A percentile compares a stretch with the other conserved stretches of the same genome.
Evolutionary conservation across 2,797 vertebrate species (phyloP).

Genomic region (Thunnus albacares): DNA sequence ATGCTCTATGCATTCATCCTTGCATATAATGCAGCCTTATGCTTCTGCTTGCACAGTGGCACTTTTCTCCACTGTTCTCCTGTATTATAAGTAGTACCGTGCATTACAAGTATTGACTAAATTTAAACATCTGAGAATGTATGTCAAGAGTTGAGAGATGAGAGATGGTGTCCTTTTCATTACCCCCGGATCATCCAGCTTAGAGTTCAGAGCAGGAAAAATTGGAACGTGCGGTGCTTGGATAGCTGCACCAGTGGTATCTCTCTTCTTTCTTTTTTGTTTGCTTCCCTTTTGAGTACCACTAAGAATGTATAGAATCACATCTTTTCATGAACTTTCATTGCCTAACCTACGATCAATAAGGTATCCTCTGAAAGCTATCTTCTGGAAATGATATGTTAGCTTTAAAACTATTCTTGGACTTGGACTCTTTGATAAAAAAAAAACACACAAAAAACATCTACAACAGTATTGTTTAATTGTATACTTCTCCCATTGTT

Average conservation of each 20-base stretch:
- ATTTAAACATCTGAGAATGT: neutral
- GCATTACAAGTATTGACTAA: no score
- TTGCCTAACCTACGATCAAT: conserved; percentile 1
- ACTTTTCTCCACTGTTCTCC: no score
- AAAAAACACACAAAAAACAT: conserved; percentile 3
- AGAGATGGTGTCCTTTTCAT: conserved; percentile 1
- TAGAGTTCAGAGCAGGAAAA: neutral
- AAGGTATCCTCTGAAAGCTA: neutral
- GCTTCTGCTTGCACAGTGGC: no score
- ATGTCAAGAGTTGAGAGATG: neutral
- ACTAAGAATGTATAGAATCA: conserved; percentile 4
- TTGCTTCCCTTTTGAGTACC: conserved; percentile 1
- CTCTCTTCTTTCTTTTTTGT: neutral
- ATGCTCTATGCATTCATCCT: no score
- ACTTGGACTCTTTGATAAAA: neutral
- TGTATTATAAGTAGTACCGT: no score
- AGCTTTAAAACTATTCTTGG: conserved; percentile 5
- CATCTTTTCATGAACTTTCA: neutral
- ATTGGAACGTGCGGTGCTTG: neutral
- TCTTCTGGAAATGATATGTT: neutral
- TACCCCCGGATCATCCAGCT: conserved; percentile 3
- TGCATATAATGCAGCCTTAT: no score
- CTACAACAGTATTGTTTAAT: conserved; percentile 4
- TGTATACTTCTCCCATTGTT: neutral
- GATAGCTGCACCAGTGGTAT: neutral